phyloP scores from a whole-genome alignment of 2,888 invertebrate species.

The Eudasyphora cyanicolor region DNA sequence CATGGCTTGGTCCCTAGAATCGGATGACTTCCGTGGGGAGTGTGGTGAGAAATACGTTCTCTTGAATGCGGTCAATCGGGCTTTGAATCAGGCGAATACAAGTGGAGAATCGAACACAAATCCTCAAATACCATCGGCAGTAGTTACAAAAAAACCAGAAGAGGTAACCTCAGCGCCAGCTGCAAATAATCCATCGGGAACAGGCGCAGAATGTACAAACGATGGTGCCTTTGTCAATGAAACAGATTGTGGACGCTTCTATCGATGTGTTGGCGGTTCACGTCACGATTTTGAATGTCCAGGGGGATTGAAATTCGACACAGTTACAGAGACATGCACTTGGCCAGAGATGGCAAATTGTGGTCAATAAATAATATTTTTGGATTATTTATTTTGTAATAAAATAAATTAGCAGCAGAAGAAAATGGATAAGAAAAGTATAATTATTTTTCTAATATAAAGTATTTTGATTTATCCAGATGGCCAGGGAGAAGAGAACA shows the following conservation, averaged over 20 bases:
- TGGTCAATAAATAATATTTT: slow-evolving; percentile 1
- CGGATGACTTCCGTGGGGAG: slow-evolving; percentile 86
- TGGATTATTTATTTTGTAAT: too few species aligned
- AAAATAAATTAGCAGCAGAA: too few species aligned
- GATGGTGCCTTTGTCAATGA: slow-evolving; percentile 21
- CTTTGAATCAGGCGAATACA: neutral
- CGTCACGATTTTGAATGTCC: slow-evolving; percentile 31
- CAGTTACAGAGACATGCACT: neutral
- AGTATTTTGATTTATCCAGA: too few species aligned
- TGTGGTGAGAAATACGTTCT: slow-evolving; percentile 84
- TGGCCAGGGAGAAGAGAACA: too few species aligned
- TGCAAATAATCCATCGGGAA: neutral
- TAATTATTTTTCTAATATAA: too few species aligned
- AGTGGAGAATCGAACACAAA: neutral
- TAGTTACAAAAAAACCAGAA: neutral
- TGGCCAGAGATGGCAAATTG: slow-evolving; percentile 2
- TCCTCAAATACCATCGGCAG: neutral
- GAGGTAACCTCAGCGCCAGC: neutral
- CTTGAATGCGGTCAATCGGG: slow-evolving; percentile 73
- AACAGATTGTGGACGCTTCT: slow-evolving; percentile 36
- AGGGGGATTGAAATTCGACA: slow-evolving; percentile 32
- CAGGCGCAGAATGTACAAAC: neutral
- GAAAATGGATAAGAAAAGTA: too few species aligned
- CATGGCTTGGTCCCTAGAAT: slow-evolving; percentile 91
- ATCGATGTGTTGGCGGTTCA: slow-evolving; percentile 12